phyloP scores from a whole-genome alignment of 2,888 invertebrate species.

The Dryadula phaetusa region DNA sequence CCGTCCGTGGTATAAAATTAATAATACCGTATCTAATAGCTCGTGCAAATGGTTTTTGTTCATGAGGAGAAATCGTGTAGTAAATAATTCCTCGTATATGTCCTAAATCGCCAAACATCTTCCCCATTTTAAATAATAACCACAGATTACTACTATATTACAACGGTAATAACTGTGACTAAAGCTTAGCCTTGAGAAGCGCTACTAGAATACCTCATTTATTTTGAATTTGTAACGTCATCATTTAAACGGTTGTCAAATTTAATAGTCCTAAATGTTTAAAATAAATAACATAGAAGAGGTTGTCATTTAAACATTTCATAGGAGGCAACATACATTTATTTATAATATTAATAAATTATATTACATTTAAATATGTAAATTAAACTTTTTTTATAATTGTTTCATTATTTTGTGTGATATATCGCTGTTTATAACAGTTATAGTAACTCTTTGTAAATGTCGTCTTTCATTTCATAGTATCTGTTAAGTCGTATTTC shows the following conservation, averaged over 20 bases:
- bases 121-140: slow-evolving; percentile 66
- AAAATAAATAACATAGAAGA: not conserved
- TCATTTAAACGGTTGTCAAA: not conserved
- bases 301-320: not conserved
- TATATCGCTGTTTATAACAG: slow-evolving; percentile 7
- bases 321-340: not conserved
- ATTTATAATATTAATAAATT: slow-evolving; percentile 24
- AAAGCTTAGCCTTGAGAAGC: not conserved
- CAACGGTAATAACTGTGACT: no score
- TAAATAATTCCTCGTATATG: slow-evolving; percentile 91
- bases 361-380: slow-evolving; percentile 18
- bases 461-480: slow-evolving; percentile 83
- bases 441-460: slow-evolving; percentile 35
- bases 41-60: slow-evolving; percentile 92
- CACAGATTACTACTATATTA: no score
- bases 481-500: slow-evolving; percentile 89
- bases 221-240: not conserved
- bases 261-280: not conserved
- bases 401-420: no score
- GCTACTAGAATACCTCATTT: not conserved
- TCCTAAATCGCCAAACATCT: slow-evolving; percentile 90
- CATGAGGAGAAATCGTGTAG: slow-evolving; percentile 93
- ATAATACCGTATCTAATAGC: slow-evolving; percentile 88
- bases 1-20: slow-evolving; percentile 87
- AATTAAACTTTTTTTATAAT: slow-evolving; percentile 8